These are phyloP conservation scores for Pycnonotus jocosus DNA, from an alignment of 2,113 vertebrate species.

Conservation along the genomic window DNA sequence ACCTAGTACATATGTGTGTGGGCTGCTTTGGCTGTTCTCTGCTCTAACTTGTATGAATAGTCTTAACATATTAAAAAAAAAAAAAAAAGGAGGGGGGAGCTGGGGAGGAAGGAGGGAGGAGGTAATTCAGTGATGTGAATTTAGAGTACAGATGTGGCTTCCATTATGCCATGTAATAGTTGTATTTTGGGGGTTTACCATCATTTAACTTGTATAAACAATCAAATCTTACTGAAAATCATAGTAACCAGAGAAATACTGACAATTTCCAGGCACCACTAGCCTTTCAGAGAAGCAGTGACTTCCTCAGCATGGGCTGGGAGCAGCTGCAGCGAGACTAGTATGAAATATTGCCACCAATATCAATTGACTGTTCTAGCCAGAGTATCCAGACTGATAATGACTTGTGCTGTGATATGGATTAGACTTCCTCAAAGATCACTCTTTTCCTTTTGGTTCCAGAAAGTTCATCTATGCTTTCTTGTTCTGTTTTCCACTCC, in stretches of 20 bases:
- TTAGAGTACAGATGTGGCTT: constrained; percentile 12
- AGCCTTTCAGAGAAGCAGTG: not conserved
- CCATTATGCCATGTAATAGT: not conserved
- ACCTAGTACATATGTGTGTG: constrained; percentile 45
- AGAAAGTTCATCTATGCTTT: not conserved
- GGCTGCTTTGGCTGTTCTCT: constrained; percentile 54
- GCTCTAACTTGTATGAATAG: constrained; percentile 28
- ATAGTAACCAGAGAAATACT: not conserved
- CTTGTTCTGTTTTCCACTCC: not conserved
- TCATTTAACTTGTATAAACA: not conserved
- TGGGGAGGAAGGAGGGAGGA: not conserved
- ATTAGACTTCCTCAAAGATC: not conserved
- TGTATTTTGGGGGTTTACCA: not conserved
- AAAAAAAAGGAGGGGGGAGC: not conserved
- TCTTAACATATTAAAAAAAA: constrained; percentile 5
- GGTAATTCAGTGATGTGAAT: not conserved
- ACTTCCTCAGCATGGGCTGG: not conserved
- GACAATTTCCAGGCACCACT: not conserved
- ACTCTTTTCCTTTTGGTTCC: not conserved
- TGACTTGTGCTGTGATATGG: not conserved
- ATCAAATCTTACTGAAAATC: not conserved
- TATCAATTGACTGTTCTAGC: not conserved
- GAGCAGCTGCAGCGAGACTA: not conserved
- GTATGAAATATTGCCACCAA: not conserved
- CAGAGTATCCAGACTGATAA: not conserved